Conservation (phyloP, 2,797 vertebrate genomes). For the Falco novaeseelandiae region DNA sequence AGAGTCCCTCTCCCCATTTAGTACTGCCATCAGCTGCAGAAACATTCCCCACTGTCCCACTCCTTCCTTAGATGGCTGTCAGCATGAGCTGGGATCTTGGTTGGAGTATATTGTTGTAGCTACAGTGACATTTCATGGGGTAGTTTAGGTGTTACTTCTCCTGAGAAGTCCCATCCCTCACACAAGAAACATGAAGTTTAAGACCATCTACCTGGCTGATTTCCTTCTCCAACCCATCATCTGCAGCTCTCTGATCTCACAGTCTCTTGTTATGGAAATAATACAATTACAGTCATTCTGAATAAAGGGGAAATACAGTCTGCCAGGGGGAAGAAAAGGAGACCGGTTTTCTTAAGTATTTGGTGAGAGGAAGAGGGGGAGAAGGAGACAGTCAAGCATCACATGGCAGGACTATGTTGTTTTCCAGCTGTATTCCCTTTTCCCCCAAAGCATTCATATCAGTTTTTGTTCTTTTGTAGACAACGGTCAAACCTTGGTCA, state of each 20-base stretch:
- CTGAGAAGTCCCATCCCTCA: background rate
- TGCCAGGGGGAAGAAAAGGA: background rate
- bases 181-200: background rate
- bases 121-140: background rate
- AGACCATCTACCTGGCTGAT: background rate
- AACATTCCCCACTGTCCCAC: background rate
- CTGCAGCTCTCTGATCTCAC: conserved; percentile 4
- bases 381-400: background rate
- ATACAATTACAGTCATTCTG: conserved; percentile 28
- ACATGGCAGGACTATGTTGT: accelerated
- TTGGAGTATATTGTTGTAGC: background rate
- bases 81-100: background rate
- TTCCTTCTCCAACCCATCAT: background rate
- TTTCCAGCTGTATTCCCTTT: background rate
- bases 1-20: background rate
- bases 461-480: background rate
- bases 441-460: accelerated
- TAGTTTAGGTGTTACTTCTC: background rate
- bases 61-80: background rate
- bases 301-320: background rate
- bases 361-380: background rate
- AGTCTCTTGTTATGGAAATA: conserved; percentile 62
- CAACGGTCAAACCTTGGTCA: background rate
- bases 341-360: background rate
- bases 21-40: background rate